These are phyloP conservation scores for Notolepis coatsorum DNA, from an alignment of 2,797 vertebrate genomes.

Conservation along the genomic window DNA sequence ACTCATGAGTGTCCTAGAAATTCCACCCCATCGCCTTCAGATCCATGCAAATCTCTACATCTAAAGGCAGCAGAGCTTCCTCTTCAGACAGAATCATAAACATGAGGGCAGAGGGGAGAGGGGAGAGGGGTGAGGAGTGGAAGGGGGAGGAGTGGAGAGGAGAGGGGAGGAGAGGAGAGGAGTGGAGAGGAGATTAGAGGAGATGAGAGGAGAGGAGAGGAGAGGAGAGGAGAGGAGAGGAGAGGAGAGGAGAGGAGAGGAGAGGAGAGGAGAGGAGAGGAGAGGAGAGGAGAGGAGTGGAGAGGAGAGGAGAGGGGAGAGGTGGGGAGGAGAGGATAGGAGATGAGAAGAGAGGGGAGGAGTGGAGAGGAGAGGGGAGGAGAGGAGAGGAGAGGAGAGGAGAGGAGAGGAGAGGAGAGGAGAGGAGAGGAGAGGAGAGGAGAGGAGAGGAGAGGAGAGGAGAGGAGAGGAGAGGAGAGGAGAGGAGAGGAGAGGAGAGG, in stretches of 20 bases:
- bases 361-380: neutral
- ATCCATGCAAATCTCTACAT: slow-evolving; percentile 81
- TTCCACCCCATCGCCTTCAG: slow-evolving; percentile 72
- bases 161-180: neutral
- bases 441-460: too few relatives aligned
- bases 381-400: neutral
- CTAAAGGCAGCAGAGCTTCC: slow-evolving; percentile 72
- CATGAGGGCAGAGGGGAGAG: slow-evolving; percentile 41
- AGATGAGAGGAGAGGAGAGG: too few relatives aligned
- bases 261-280: neutral
- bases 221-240: too few relatives aligned
- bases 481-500: too few relatives aligned
- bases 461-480: too few relatives aligned
- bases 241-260: neutral
- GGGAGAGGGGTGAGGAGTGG: too few relatives aligned
- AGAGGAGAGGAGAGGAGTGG: neutral
- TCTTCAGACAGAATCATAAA: slow-evolving; percentile 73
- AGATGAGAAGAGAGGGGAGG: too few relatives aligned
- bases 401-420: slow-evolving; percentile 19
- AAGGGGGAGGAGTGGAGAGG: neutral
- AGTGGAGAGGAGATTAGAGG: too few relatives aligned
- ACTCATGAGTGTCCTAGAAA: slow-evolving; percentile 78
- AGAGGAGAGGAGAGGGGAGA: too few relatives aligned
- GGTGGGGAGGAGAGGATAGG: too few relatives aligned
- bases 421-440: too few relatives aligned